Conservation (phyloP, 2,797 vertebrate species). For the Cottoperca gobio region DNA sequence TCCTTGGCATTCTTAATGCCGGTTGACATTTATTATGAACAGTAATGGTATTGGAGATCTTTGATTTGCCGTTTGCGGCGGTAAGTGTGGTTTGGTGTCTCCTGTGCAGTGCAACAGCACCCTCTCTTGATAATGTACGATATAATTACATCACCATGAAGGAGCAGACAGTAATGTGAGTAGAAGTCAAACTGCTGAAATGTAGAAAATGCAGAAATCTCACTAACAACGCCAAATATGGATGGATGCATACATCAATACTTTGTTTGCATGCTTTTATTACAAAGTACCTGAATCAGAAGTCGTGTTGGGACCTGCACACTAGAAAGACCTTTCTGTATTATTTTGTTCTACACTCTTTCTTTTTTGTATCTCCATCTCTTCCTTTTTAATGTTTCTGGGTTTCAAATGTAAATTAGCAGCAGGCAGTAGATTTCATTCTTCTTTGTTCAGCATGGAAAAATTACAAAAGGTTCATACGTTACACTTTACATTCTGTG, state of each 20-base stretch:
- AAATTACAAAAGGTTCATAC: no score
- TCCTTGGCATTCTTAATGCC: constrained; percentile 84
- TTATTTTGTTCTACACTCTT: background rate
- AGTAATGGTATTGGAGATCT: constrained; percentile 75
- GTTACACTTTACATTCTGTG: no score
- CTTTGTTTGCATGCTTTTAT: constrained; percentile 1
- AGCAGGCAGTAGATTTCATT: constrained; percentile 1
- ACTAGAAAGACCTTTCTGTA: background rate
- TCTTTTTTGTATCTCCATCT: background rate
- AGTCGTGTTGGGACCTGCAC: background rate
- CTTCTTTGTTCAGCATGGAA: constrained; percentile 17
- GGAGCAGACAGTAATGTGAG: constrained; percentile 5
- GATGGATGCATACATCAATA: background rate
- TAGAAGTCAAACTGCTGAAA: background rate
- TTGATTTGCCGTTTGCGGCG: constrained; percentile 64
- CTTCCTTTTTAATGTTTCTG: constrained; percentile 5
- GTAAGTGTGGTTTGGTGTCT: background rate
- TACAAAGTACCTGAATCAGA: background rate
- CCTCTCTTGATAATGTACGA: constrained; percentile 77
- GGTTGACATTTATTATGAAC: constrained; percentile 83
- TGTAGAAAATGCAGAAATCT: background rate
- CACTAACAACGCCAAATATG: background rate
- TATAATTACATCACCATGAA: constrained; percentile 55
- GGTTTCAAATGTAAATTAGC: background rate
- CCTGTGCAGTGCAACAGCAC: constrained; percentile 80